Evolutionary conservation across 2,113 vertebrate species (phyloP).

Genomic region (human (Homo sapiens)): DNA sequence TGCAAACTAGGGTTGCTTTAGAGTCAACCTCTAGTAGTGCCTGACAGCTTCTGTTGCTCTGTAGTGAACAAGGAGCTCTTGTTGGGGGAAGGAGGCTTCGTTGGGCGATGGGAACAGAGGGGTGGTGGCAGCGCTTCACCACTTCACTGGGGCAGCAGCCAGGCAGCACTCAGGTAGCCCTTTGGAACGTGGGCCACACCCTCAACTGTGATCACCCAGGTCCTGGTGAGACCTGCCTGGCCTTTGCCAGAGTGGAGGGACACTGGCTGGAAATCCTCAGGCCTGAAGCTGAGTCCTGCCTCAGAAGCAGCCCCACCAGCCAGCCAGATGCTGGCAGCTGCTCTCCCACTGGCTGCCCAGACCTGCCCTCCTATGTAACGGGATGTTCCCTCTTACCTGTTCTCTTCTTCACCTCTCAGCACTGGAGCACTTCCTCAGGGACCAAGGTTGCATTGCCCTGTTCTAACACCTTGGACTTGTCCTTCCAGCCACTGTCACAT

Average conservation of each 20-base stretch:
- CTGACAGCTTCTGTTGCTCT: neutral
- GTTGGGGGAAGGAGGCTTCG: neutral
- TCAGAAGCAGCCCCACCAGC: neutral
- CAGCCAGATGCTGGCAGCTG: neutral
- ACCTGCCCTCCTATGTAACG: neutral
- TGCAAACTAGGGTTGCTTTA: neutral
- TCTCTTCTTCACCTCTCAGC: neutral
- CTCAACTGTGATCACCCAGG: neutral
- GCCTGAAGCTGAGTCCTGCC: neutral
- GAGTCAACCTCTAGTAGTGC: neutral
- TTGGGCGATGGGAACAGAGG: neutral
- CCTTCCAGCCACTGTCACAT: neutral
- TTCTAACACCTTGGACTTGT: neutral
- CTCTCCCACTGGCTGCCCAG: neutral
- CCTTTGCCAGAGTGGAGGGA: neutral
- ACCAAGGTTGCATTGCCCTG: neutral
- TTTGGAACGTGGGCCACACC: conserved; percentile 21
- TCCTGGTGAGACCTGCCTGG: neutral
- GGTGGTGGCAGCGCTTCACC: neutral
- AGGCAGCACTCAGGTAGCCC: neutral
- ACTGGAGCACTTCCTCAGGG: accelerated
- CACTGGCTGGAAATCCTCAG: neutral
- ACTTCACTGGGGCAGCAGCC: too few relatives aligned
- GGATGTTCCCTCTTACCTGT: neutral
- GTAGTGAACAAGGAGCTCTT: accelerated